Evolutionary conservation across 2,113 vertebrate species (phyloP).

Genomic region (Hassar affinis): DNA sequence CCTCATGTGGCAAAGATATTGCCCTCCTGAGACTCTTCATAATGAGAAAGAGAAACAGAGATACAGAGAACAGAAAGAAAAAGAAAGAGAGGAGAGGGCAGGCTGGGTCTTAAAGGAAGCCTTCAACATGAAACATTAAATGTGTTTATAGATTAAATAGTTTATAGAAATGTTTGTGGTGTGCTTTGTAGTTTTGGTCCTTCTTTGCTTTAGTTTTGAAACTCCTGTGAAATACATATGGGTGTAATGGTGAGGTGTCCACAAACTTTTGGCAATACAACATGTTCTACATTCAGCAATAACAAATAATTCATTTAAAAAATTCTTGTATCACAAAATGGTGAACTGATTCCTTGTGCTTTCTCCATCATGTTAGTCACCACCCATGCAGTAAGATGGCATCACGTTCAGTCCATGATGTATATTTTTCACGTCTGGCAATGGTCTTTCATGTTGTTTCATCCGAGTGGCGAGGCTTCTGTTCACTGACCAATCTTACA

Average conservation of each 20-base stretch:
- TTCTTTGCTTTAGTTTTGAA: not conserved
- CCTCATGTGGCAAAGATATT: not conserved
- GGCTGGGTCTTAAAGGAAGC: slow-evolving; percentile 14
- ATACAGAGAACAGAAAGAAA: not conserved
- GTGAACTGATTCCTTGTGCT: not conserved
- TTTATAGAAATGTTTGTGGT: not conserved
- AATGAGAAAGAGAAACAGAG: not conserved
- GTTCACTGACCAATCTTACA: not conserved
- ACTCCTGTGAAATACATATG: not conserved
- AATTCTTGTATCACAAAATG: not conserved
- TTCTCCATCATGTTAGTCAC: not conserved
- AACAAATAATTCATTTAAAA: not conserved
- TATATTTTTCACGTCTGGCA: slow-evolving; percentile 1
- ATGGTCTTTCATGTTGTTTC: not conserved
- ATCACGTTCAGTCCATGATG: not conserved
- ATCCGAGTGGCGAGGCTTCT: not conserved
- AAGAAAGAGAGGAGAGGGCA: not conserved
- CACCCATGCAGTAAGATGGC: not conserved
- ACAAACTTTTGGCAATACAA: not conserved
- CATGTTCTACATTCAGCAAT: not conserved
- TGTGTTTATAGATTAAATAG: not conserved
- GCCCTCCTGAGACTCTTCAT: not conserved
- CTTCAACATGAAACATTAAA: not conserved
- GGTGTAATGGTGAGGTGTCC: not conserved
- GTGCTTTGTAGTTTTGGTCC: not conserved